phyloP scores from a whole-genome alignment of 2,797 vertebrate species.

The Oryzias dopingdopingensis region DNA sequence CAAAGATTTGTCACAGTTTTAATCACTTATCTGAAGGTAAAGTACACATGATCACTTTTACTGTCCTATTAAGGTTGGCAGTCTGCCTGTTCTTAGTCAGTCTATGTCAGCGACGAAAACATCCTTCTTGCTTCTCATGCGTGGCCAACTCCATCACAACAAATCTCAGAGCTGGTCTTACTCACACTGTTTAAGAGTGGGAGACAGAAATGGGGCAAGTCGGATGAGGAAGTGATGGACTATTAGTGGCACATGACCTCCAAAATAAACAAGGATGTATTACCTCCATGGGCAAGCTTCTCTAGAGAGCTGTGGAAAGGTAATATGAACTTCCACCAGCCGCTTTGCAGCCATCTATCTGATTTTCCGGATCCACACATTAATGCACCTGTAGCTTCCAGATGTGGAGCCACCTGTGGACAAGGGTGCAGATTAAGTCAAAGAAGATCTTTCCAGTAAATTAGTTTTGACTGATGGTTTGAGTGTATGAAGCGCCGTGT shows the following conservation, averaged over 20 bases:
- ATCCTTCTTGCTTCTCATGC: conserved; percentile 57
- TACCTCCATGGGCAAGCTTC: conserved; percentile 52
- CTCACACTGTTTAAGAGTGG: conserved; percentile 1
- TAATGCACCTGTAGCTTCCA: conserved; percentile 63
- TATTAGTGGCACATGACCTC: conserved; percentile 64
- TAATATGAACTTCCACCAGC: conserved; percentile 67
- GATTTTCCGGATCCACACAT: conserved; percentile 29
- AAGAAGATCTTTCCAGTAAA: conserved; percentile 34
- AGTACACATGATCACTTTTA: conserved; percentile 29
- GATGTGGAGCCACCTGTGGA: conserved; percentile 66
- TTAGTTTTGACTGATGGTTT: conserved; percentile 26
- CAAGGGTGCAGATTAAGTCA: conserved; percentile 31
- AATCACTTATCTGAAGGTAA: conserved; percentile 34
- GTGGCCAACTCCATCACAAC: conserved; percentile 63
- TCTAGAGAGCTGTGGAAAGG: conserved; percentile 52
- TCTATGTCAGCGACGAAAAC: conserved; percentile 63
- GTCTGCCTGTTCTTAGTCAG: conserved; percentile 60
- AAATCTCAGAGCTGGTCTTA: conserved; percentile 32
- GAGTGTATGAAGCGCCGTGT: conserved; percentile 39
- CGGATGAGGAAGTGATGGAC: conserved; percentile 56
- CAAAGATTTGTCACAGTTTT: conserved; percentile 6
- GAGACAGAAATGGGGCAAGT: conserved; percentile 26
- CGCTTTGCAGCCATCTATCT: conserved; percentile 59
- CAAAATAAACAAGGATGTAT: conserved; percentile 65
- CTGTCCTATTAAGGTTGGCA: conserved; percentile 56